phyloP scores from a whole-genome alignment of 2,888 invertebrate species.

The Nycteola revayana region DNA sequence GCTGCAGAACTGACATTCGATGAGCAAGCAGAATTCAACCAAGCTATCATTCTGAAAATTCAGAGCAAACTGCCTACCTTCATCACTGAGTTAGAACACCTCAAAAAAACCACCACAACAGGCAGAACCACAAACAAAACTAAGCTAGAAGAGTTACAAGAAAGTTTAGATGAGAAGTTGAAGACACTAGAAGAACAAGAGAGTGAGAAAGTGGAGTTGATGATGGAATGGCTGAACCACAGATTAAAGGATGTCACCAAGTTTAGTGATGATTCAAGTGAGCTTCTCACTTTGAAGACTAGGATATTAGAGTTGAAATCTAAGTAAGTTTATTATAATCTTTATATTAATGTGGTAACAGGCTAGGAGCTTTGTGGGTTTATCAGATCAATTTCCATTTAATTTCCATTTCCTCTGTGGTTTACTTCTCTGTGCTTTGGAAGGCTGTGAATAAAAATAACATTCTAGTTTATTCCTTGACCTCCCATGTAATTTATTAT shows the following conservation, averaged over 20 bases:
- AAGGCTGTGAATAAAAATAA: too few relatives aligned
- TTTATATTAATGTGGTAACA: too few relatives aligned
- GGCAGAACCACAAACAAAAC: slow-evolving; percentile 41
- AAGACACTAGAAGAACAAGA: slow-evolving; percentile 62
- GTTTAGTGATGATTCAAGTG: slow-evolving; percentile 57
- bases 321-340: slow-evolving; percentile 65
- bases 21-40: slow-evolving; percentile 69
- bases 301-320: slow-evolving; percentile 70
- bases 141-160: slow-evolving; percentile 54
- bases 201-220: slow-evolving; percentile 64
- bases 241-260: slow-evolving; percentile 52
- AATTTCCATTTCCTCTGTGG: too few relatives aligned
- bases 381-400: too few relatives aligned
- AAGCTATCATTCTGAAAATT: slow-evolving; percentile 61
- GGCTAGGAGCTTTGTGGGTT: too few relatives aligned
- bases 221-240: slow-evolving; percentile 74
- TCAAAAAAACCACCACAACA: slow-evolving; percentile 37
- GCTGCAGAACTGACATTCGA: slow-evolving; percentile 61
- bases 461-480: too few relatives aligned
- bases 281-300: slow-evolving; percentile 60
- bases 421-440: too few relatives aligned
- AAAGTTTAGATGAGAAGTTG: slow-evolving; percentile 59
- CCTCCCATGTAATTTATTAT: too few relatives aligned
- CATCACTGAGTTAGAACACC: slow-evolving; percentile 50
- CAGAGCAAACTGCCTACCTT: slow-evolving; percentile 56